Evolutionary conservation across 1,140 invertebrate species (phyloP).

Genomic region (Drosophila kurseongensis): DNA sequence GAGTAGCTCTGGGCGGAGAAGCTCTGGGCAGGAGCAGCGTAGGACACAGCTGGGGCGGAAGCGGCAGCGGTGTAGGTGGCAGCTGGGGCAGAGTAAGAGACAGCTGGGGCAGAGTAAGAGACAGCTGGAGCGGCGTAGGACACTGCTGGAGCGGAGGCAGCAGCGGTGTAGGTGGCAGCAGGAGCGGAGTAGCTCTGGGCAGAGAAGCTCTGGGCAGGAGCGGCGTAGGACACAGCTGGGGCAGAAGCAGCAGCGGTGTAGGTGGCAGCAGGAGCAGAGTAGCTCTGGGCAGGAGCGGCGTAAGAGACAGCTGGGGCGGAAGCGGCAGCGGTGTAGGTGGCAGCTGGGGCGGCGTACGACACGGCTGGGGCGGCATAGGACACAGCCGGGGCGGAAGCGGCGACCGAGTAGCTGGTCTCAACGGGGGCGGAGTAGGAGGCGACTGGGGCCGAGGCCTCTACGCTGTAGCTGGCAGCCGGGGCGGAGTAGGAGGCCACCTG

Average conservation of each 20-base stretch:
- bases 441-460: slow-evolving; percentile 53
- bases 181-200: slow-evolving; percentile 5
- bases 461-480: slow-evolving; percentile 48
- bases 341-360: slow-evolving; percentile 30
- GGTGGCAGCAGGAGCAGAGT: slow-evolving; percentile 21
- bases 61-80: slow-evolving; percentile 34
- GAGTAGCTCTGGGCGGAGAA: background rate
- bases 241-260: slow-evolving; percentile 25
- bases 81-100: slow-evolving; percentile 40
- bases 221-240: slow-evolving; percentile 26
- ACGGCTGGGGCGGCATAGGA: slow-evolving; percentile 39
- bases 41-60: slow-evolving; percentile 23
- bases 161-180: slow-evolving; percentile 26
- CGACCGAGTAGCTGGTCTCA: slow-evolving; percentile 50
- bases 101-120: slow-evolving; percentile 54
- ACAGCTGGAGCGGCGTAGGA: slow-evolving; percentile 38
- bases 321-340: slow-evolving; percentile 54
- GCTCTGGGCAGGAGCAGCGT: slow-evolving; percentile 27
- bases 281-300: slow-evolving; percentile 22
- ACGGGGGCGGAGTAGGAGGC: slow-evolving; percentile 43
- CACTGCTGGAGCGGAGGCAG: slow-evolving; percentile 57
- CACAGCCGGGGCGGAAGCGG: slow-evolving; percentile 55
- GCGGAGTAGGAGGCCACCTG: slow-evolving; percentile 53
- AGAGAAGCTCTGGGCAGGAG: slow-evolving; percentile 14
- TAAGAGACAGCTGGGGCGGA: slow-evolving; percentile 41